Percentiles rank a stretch among this genome's conserved stretches.
Conservation (phyloP, 2,888 invertebrate genomes). For the Halictus quadricinctus region DNA sequence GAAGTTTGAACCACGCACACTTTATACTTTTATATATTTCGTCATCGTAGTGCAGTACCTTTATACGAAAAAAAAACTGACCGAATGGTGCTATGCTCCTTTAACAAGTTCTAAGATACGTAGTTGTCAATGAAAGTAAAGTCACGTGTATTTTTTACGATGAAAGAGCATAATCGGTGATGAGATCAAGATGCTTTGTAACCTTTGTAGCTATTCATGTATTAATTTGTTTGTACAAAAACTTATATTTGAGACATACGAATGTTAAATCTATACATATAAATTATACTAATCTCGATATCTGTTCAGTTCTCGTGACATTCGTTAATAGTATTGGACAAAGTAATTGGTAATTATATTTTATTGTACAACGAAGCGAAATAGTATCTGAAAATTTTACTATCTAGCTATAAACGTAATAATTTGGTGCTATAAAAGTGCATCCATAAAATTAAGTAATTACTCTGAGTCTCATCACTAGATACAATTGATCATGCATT, state of each 20-base stretch:
- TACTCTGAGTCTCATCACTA: slow-evolving; percentile 9
- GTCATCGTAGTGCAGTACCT: slow-evolving; percentile 26
- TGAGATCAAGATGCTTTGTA: neutral
- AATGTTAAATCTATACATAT: slow-evolving; percentile 9
- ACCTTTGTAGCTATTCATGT: neutral
- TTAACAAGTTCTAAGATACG: slow-evolving; percentile 39
- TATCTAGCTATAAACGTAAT: neutral
- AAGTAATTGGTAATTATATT: slow-evolving; percentile 1
- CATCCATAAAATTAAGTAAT: neutral
- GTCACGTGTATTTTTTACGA: slow-evolving; percentile 12
- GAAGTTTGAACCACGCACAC: slow-evolving; percentile 36
- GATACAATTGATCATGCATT: slow-evolving; percentile 16
- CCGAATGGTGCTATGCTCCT: slow-evolving; percentile 57
- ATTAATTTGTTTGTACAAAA: neutral
- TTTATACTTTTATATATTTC: slow-evolving; percentile 48
- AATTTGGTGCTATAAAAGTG: neutral
- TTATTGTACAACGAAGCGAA: neutral
- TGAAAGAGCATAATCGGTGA: slow-evolving; percentile 1
- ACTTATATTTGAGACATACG: slow-evolving; percentile 3
- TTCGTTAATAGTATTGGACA: neutral
- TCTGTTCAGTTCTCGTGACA: neutral
- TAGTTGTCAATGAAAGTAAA: slow-evolving; percentile 47
- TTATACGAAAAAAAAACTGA: slow-evolving; percentile 45
- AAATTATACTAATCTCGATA: neutral
- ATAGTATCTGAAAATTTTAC: neutral